Conservation (phyloP, 2,888 invertebrate species). For the Ophion slaviceki region DNA sequence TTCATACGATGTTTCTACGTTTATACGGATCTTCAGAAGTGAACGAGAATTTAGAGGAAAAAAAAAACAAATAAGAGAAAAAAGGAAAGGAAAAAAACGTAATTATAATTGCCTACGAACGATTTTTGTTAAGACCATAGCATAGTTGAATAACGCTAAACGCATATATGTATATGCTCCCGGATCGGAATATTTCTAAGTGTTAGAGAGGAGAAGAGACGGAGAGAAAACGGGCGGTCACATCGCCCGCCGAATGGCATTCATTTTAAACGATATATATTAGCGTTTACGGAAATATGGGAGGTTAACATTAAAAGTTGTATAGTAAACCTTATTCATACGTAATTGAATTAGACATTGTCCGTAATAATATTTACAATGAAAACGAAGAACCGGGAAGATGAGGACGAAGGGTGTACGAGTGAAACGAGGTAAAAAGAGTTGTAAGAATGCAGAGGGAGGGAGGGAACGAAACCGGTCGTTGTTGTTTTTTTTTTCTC, state of each 20-base stretch:
- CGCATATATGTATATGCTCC: slow-evolving; percentile 75
- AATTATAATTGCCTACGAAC: slow-evolving; percentile 75
- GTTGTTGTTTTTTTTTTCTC: slow-evolving; percentile 72
- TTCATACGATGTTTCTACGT: slow-evolving; percentile 83
- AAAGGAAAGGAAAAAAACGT: slow-evolving; percentile 3
- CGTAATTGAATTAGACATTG: slow-evolving; percentile 80
- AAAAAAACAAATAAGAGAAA: slow-evolving; percentile 49
- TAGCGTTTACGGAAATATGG: slow-evolving; percentile 77
- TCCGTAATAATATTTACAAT: slow-evolving; percentile 83
- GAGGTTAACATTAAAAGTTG: slow-evolving; percentile 81
- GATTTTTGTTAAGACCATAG: slow-evolving; percentile 80
- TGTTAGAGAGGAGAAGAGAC: slow-evolving; percentile 71
- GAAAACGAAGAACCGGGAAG: slow-evolving; percentile 72
- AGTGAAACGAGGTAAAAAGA: slow-evolving; percentile 33
- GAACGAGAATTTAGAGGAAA: slow-evolving; percentile 67
- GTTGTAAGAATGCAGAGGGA: slow-evolving; percentile 14
- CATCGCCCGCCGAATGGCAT: slow-evolving; percentile 78
- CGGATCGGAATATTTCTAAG: slow-evolving; percentile 78
- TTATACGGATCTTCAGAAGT: slow-evolving; percentile 81
- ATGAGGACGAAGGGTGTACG: slow-evolving; percentile 34
- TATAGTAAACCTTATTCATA: slow-evolving; percentile 81
- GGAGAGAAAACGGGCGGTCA: slow-evolving; percentile 70
- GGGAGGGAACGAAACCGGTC: slow-evolving; percentile 64
- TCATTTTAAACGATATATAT: slow-evolving; percentile 79
- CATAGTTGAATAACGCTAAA: slow-evolving; percentile 74